These are phyloP conservation scores for Luidia sarsii DNA, from an alignment of 53 echinoderm and acorn worm genomes.

Conservation along the genomic window DNA sequence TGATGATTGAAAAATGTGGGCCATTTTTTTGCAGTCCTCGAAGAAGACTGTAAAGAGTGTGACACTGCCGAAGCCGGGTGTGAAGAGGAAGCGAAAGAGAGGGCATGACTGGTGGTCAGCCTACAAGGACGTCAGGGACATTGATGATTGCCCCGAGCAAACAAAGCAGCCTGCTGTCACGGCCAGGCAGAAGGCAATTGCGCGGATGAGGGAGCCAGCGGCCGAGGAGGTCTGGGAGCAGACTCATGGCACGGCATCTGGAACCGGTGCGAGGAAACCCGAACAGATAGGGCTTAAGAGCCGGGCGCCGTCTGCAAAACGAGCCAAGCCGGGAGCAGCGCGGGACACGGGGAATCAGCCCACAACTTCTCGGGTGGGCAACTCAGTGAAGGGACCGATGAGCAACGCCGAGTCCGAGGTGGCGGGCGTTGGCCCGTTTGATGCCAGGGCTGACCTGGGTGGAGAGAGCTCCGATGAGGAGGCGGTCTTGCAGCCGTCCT, in stretches of 20 bases:
- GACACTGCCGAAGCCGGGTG: background rate
- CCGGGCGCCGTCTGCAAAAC: no score
- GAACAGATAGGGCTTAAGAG: no score
- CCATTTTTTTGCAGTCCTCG: no score
- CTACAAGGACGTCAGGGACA: background rate
- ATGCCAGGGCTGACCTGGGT: background rate
- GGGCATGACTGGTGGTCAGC: background rate
- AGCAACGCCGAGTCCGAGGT: background rate
- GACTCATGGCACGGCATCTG: no score
- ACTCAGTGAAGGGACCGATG: background rate
- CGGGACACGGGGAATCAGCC: no score
- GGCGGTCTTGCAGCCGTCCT: no score
- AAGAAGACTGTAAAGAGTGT: no score
- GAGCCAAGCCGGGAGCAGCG: no score
- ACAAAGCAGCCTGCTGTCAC: background rate
- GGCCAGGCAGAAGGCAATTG: conserved; percentile 20
- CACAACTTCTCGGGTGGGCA: background rate
- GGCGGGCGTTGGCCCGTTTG: background rate
- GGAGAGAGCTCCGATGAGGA: background rate
- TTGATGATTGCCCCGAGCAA: background rate
- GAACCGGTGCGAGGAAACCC: no score
- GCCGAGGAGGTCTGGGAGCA: no score
- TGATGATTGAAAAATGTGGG: no score
- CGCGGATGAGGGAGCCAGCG: conserved; percentile 4
- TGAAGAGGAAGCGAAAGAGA: background rate